Evolutionary conservation across 2,797 vertebrate species (phyloP), one percentile per base, ranked within the genome.

Genomic region (Hippopotamyrus pictus): DNA sequence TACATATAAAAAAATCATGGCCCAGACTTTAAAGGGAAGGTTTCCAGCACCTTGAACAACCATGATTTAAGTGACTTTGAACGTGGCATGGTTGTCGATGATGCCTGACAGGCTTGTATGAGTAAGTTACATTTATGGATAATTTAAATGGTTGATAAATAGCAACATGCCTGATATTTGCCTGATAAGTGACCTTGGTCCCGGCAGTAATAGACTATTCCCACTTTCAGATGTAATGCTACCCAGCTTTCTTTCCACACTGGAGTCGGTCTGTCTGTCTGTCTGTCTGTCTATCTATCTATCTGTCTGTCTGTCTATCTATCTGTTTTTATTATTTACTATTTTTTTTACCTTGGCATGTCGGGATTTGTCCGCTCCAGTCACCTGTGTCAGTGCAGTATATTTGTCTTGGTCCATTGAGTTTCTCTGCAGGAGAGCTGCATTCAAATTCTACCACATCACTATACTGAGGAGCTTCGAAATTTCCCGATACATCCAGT

Each of bases 361-460:
- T 92, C 29, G 96, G 95, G 83, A 3, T 0, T 0, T 0, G 0
- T 0, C 0, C 37, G 9, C 62, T 94, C 96, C 95, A 96, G 0
- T 86, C 0, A 62, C 94, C 95, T 0, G 29, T 69, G n/a, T 95
- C 93, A 9, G 92, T 83, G 69, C 96, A 96, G 4, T 90, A 50
- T 8, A 96, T 92, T 86, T 94, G 91, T 6, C 0, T 0, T 7
- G 6, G 0, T 12, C 94, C 94, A 0, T 0, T 0, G 5, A 96
- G 8, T 7, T 91, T 84, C 25, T 92, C 0, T 5, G 0, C 0
- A 3, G 0, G 50, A 3, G 6, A 89, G 19, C 8, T 91, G 92
- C 95, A 96, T 41, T 91, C 92, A 57, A 96, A 96, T 73, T 89
- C 91, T 83, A 96, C 0, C 19, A 95, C 93, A 8, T 94, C 94